A percentile compares a stretch with the other conserved stretches of the same genome.
Evolutionary conservation across 2,797 vertebrate species (phyloP).

Genomic region (Pseudochirops cupreus): DNA sequence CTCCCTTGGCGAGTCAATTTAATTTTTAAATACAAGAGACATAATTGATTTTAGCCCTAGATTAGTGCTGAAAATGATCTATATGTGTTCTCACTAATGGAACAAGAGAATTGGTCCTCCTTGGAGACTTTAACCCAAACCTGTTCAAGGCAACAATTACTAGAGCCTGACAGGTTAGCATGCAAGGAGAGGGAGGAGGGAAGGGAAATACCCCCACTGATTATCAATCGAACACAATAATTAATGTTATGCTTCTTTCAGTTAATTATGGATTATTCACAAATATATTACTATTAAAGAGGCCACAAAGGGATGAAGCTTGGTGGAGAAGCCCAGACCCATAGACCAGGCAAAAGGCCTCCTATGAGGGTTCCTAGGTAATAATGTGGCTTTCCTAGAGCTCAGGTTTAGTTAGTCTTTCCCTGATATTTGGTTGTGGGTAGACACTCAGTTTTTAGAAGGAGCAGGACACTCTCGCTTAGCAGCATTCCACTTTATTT

Average conservation of each 20-base stretch:
- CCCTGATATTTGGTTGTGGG: not conserved
- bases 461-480: conserved; percentile 40
- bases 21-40: conserved; percentile 90
- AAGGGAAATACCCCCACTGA: conserved; percentile 85
- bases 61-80: conserved; percentile 89
- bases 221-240: conserved; percentile 88
- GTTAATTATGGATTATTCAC: conserved; percentile 88
- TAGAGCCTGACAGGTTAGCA: conserved; percentile 86
- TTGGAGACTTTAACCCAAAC: conserved; percentile 85
- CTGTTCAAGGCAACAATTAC: conserved; percentile 86
- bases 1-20: conserved; percentile 89
- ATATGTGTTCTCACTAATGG: conserved; percentile 88
- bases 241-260: conserved; percentile 87
- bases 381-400: conserved; percentile 1
- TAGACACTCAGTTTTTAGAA: conserved; percentile 32
- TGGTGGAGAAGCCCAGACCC: conserved; percentile 62
- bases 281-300: conserved; percentile 85
- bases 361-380: conserved; percentile 62
- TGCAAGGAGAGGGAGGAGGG: conserved; percentile 70
- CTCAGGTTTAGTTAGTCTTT: not conserved
- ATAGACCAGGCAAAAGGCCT: conserved; percentile 48
- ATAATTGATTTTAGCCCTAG: conserved; percentile 90
- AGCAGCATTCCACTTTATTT: conserved; percentile 57
- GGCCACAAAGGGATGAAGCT: conserved; percentile 79
- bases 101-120: conserved; percentile 87